Base-by-base conservation (phyloP, 2,797 vertebrate species). In the Gadopsis marmoratus region DNA sequence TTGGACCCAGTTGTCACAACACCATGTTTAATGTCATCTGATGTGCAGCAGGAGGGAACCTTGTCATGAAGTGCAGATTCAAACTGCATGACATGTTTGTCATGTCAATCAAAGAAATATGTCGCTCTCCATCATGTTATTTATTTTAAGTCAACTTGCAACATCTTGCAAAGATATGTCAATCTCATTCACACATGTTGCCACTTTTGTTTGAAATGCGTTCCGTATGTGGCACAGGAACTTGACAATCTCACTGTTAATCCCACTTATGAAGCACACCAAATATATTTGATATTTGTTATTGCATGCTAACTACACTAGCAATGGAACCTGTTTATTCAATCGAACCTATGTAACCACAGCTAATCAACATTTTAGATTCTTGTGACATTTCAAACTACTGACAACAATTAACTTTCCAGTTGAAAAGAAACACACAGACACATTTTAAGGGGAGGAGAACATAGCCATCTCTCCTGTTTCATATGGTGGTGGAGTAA, bases 1-100 rank as follows among this genome's bases (percentile, higher is more conserved):
- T 63, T 39, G 65, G 79, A 75, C 31, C 54, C 2, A 39, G 41
- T 78, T 86, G 84, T 88, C 79, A 84, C 53, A 63, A 48, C 1
- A 1, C 7, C 23, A 41, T 4, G 39, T 66, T 85, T 77, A 81
- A 76, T 83, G 68, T 72, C 62, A 50, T 35, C 31, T 74, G 65
- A 79, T 41, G 41, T 61, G 51, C 35, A 31, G 47, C 13, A 29
- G 51, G 48, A 48, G 60, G 39, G 55, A 37, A 59, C 14, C 6
- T 19, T 45, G 66, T 79, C 54, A 39, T 74, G 61, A 76, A 0
- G 3, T n/a, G 16, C 62, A 79, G 65, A 26, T 71, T 71, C 56
- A 66, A 68, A 13, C 14, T 47, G 21, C 13, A 35, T 6, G 17
- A 19, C 21, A 7, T 33, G 33, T 33, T 33, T 33, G 33, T 33